A percentile compares a stretch with the other conserved stretches of the same genome.
phyloP scores from a whole-genome alignment of 2,888 invertebrate species.

The Ethmia dodecea region DNA sequence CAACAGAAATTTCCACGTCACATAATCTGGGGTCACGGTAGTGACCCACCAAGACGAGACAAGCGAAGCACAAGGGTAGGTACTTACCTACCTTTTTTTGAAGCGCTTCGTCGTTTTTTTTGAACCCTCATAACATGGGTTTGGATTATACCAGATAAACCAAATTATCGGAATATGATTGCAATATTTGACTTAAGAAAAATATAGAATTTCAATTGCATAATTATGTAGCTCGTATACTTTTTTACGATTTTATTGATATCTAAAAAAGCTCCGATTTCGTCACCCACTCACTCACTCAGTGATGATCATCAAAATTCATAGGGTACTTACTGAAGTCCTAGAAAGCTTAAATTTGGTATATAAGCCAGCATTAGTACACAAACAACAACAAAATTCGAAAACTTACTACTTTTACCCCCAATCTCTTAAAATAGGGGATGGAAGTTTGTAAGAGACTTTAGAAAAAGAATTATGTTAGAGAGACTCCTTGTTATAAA shows the following conservation, averaged over 20 bases:
- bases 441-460: too few relatives aligned
- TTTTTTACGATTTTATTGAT: not conserved
- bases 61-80: not conserved
- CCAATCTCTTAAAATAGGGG: too few relatives aligned
- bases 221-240: not conserved
- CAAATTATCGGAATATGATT: not conserved
- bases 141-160: not conserved
- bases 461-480: too few relatives aligned
- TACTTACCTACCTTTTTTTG: not conserved
- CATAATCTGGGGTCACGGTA: not conserved
- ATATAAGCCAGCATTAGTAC: not conserved
- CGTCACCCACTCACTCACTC: not conserved
- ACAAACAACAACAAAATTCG: not conserved
- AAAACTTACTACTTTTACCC: too few relatives aligned
- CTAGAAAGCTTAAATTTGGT: not conserved
- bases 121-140: not conserved
- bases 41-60: not conserved
- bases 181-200: not conserved
- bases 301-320: not conserved
- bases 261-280: not conserved
- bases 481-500: too few relatives aligned
- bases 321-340: too few relatives aligned
- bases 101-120: not conserved
- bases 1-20: slow-evolving; percentile 2
- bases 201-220: not conserved